A percentile compares a stretch with the other conserved stretches of the same genome.
Evolutionary conservation across 2,888 invertebrate genomes (phyloP).

Genomic region (Leptarthrus brevirostris): DNA sequence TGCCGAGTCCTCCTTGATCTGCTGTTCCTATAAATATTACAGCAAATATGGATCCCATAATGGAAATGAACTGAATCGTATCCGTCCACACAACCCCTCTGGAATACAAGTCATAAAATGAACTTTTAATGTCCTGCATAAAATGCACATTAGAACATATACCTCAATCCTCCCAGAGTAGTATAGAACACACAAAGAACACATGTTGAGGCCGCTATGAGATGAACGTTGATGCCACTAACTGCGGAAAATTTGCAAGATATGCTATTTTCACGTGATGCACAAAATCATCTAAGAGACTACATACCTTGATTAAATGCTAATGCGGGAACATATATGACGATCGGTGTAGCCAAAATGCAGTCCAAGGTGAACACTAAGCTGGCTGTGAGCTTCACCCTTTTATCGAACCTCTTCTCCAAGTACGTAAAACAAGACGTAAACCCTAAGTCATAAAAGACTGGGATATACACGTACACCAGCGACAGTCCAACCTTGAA

Average conservation of each 20-base stretch:
- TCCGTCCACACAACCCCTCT: slow-evolving; percentile 76
- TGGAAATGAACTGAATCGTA: slow-evolving; percentile 71
- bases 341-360: slow-evolving; percentile 73
- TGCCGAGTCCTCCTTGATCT: slow-evolving; percentile 70
- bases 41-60: slow-evolving; percentile 69
- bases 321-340: slow-evolving; percentile 77
- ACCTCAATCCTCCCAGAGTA: slow-evolving; percentile 70
- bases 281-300: no score
- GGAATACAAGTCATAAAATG: not conserved
- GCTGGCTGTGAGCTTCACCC: slow-evolving; percentile 72
- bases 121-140: no score
- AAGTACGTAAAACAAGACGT: slow-evolving; percentile 78
- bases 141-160: no score
- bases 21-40: slow-evolving; percentile 71
- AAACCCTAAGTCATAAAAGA: slow-evolving; percentile 77
- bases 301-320: slow-evolving; percentile 75
- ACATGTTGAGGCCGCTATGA: slow-evolving; percentile 77
- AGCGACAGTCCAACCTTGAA: slow-evolving; percentile 48
- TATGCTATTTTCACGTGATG: no score
- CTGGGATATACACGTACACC: slow-evolving; percentile 69
- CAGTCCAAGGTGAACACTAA: slow-evolving; percentile 72
- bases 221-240: slow-evolving; percentile 75
- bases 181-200: slow-evolving; percentile 81
- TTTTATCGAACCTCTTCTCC: slow-evolving; percentile 73
- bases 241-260: slow-evolving; percentile 69